A percentile compares a stretch with the other conserved stretches of the same genome.
Evolutionary conservation across 2,797 vertebrate species (phyloP).

Genomic region (Halcyon leucocephala): DNA sequence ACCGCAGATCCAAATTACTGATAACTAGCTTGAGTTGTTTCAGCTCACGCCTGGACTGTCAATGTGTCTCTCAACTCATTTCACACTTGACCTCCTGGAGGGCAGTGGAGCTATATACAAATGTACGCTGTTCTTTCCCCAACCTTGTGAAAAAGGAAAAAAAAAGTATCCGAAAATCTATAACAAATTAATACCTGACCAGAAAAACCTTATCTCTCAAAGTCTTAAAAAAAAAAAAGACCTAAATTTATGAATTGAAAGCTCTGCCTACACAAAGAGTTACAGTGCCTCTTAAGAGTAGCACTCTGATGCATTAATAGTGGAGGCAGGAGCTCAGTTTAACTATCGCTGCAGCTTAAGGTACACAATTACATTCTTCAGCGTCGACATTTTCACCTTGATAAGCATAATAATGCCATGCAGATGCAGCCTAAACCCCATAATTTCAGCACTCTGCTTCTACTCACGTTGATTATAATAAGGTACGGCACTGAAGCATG

Average conservation of each 20-base stretch:
- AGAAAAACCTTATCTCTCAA: slow-evolving; percentile 12
- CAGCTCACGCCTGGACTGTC: background rate
- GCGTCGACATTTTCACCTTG: slow-evolving; percentile 66
- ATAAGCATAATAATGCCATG: slow-evolving; percentile 71
- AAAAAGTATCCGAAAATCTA: slow-evolving; percentile 21
- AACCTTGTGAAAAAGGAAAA: background rate
- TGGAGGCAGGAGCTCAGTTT: slow-evolving; percentile 59
- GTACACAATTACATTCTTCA: slow-evolving; percentile 71
- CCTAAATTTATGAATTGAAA: slow-evolving; percentile 39
- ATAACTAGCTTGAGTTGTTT: background rate
- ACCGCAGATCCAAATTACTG: slow-evolving; percentile 28
- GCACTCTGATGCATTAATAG: slow-evolving; percentile 48
- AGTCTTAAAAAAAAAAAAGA: background rate
- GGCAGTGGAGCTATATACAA: background rate
- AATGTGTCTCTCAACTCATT: slow-evolving; percentile 36
- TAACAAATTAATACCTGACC: background rate
- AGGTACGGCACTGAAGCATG: slow-evolving; percentile 60
- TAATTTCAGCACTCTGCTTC: slow-evolving; percentile 72
- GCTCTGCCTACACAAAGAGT: background rate
- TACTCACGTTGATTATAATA: slow-evolving; percentile 68
- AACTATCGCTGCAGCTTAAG: slow-evolving; percentile 43
- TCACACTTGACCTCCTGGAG: slow-evolving; percentile 48
- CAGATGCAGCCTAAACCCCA: slow-evolving; percentile 56
- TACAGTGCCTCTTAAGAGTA: slow-evolving; percentile 27
- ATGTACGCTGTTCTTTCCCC: background rate